A percentile compares a stretch with the other conserved stretches of the same genome.
Conservation (phyloP, 2,888 invertebrate genomes). For the Chrysolina oricalcia region DNA sequence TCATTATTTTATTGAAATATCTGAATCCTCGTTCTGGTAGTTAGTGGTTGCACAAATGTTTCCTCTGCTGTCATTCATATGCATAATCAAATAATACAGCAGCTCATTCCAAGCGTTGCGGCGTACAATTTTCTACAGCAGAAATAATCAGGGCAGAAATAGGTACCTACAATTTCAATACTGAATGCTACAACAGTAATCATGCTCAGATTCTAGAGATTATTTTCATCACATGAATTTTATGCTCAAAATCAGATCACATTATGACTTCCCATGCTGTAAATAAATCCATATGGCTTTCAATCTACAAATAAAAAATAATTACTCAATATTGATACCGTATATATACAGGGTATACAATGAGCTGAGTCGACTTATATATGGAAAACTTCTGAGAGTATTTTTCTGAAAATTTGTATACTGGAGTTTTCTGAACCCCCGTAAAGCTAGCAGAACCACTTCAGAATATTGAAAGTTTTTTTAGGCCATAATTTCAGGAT, state of each 20-base stretch:
- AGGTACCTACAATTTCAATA: background rate
- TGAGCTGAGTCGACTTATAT: too few relatives aligned
- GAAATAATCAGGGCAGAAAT: background rate
- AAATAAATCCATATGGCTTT: background rate
- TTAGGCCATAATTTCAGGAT: too few relatives aligned
- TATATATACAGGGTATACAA: too few relatives aligned
- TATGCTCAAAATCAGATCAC: background rate
- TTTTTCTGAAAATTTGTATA: too few relatives aligned
- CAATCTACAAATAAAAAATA: background rate
- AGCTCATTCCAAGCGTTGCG: background rate
- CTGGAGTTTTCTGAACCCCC: too few relatives aligned
- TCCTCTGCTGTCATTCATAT: background rate
- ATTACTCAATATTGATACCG: background rate
- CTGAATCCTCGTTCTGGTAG: too few relatives aligned
- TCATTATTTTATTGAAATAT: too few relatives aligned
- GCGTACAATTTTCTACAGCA: conserved; percentile 1
- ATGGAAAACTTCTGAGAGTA: too few relatives aligned
- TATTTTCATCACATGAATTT: background rate
- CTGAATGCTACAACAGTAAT: background rate
- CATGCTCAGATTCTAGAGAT: background rate
- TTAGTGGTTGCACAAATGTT: too few relatives aligned
- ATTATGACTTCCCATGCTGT: background rate
- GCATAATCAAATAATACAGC: background rate
- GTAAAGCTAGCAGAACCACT: too few relatives aligned
- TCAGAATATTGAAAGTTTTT: too few relatives aligned